A percentile compares a stretch with the other conserved stretches of the same genome.
These are phyloP conservation scores for Hybos culiciformis DNA, from an alignment of 2,888 invertebrate species.

Conservation along the genomic window DNA sequence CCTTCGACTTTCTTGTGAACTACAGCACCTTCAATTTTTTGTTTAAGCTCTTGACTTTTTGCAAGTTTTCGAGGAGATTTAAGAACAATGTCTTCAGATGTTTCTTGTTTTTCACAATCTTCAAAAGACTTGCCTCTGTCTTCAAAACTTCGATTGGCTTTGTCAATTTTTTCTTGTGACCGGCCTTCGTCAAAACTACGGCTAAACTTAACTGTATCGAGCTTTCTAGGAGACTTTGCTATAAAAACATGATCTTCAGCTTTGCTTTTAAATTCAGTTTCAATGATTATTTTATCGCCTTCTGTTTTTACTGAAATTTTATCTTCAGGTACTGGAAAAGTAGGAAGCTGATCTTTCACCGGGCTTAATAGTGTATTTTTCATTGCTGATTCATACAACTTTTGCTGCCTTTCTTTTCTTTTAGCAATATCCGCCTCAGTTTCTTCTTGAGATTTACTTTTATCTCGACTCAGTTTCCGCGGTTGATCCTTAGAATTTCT, in stretches of 20 bases:
- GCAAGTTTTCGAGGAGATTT: conserved; percentile 46
- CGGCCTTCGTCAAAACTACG: conserved; percentile 50
- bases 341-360: conserved; percentile 55
- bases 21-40: conserved; percentile 48
- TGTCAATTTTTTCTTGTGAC: conserved; percentile 39
- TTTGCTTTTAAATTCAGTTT: conserved; percentile 59
- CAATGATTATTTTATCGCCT: conserved; percentile 53
- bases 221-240: conserved; percentile 58
- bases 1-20: conserved; percentile 46
- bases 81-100: conserved; percentile 36
- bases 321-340: conserved; percentile 59
- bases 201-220: conserved; percentile 48
- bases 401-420: conserved; percentile 59
- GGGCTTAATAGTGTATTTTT: conserved; percentile 62
- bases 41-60: conserved; percentile 47
- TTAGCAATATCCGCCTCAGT: conserved; percentile 55
- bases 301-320: conserved; percentile 58
- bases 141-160: conserved; percentile 49
- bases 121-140: conserved; percentile 49
- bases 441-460: conserved; percentile 58
- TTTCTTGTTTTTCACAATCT: conserved; percentile 45
- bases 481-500: conserved; percentile 53
- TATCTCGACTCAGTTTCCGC: conserved; percentile 37
- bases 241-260: conserved; percentile 63
- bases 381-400: conserved; percentile 59